These are phyloP conservation scores for Turritopsis rubra DNA, from an alignment of 30 jellyfish, hydroid and myxozoan genomes.

Conservation along the genomic window DNA sequence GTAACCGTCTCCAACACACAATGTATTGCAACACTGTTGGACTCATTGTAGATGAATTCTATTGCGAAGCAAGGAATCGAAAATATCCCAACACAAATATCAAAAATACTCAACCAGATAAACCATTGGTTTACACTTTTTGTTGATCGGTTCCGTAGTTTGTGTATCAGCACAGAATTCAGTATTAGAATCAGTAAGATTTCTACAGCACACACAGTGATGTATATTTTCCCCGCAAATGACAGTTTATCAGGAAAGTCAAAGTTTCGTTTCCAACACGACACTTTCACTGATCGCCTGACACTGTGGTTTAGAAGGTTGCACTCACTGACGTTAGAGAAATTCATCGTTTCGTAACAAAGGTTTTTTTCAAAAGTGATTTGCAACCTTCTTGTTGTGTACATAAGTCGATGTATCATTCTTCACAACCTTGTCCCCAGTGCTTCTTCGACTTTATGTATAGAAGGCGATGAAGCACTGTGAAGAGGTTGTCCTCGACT, in stretches of 20 bases:
- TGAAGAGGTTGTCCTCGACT: too few relatives aligned
- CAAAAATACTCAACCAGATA: background rate
- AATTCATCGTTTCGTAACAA: background rate
- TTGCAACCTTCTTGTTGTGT: too few relatives aligned
- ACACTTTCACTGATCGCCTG: background rate
- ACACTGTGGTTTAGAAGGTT: background rate
- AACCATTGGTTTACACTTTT: background rate
- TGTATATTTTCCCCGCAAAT: background rate
- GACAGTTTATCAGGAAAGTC: background rate
- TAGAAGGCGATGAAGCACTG: too few relatives aligned
- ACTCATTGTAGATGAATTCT: background rate
- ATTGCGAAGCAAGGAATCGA: background rate
- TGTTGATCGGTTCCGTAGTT: background rate
- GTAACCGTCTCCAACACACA: background rate
- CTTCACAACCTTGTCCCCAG: too few relatives aligned
- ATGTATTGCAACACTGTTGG: background rate
- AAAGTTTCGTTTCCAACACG: background rate
- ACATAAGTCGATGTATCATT: too few relatives aligned
- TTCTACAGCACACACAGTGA: background rate
- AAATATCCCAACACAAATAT: background rate
- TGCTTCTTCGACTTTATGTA: too few relatives aligned
- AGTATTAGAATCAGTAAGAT: too few relatives aligned
- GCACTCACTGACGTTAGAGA: background rate
- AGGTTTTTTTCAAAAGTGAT: too few relatives aligned
- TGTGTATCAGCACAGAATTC: background rate